Evolutionary conservation across 2,113 vertebrate species (phyloP).

Genomic region (Microcebus ravelobensis): DNA sequence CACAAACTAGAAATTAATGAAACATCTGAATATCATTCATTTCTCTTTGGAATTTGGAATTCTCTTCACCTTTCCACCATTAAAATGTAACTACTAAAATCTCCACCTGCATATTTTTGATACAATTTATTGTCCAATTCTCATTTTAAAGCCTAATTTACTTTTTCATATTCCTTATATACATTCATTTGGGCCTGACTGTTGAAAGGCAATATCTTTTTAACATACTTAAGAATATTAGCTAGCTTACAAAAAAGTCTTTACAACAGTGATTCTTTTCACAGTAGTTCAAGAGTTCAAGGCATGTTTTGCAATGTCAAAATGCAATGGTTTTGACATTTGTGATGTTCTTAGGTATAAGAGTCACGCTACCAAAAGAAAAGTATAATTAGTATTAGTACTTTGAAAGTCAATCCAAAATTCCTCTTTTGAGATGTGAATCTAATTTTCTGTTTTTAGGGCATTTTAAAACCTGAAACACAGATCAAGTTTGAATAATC

Average conservation of each 20-base stretch:
- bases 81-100: slow-evolving; percentile 72
- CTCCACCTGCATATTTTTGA: slow-evolving; percentile 66
- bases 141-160: slow-evolving; percentile 61
- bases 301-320: slow-evolving; percentile 53
- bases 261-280: slow-evolving; percentile 54
- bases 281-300: slow-evolving; percentile 57
- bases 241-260: slow-evolving; percentile 62
- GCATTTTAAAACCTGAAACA: slow-evolving; percentile 66
- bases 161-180: slow-evolving; percentile 56
- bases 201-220: not conserved
- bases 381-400: slow-evolving; percentile 78
- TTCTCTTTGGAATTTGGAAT: slow-evolving; percentile 68
- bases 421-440: slow-evolving; percentile 53
- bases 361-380: slow-evolving; percentile 74
- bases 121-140: slow-evolving; percentile 79
- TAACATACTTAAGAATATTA: slow-evolving; percentile 44
- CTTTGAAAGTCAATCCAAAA: slow-evolving; percentile 75
- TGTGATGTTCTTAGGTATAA: slow-evolving; percentile 76
- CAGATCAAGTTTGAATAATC: slow-evolving; percentile 58
- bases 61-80: slow-evolving; percentile 68
- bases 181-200: slow-evolving; percentile 52
- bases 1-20: slow-evolving; percentile 57
- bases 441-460: slow-evolving; percentile 73
- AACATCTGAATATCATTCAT: slow-evolving; percentile 48
- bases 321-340: slow-evolving; percentile 67